Conservation (phyloP, 2,113 vertebrate species). For the Epinephelus lanceolatus region DNA sequence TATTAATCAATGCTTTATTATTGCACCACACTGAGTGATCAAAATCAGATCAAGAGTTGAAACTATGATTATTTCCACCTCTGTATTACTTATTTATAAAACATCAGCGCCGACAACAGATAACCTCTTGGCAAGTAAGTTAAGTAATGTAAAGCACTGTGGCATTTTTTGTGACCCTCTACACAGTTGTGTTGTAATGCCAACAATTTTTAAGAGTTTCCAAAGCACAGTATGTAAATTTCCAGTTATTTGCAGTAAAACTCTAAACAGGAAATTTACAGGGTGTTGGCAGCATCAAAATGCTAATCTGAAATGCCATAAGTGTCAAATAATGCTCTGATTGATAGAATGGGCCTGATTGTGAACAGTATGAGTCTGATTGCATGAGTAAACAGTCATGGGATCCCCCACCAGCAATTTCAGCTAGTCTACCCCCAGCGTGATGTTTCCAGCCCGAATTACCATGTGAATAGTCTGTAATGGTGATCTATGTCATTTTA, state of each 20-base stretch:
- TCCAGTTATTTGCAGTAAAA: constrained; percentile 2
- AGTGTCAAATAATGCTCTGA: constrained; percentile 57
- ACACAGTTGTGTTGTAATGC: not conserved
- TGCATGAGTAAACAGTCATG: constrained; percentile 65
- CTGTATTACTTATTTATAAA: not conserved
- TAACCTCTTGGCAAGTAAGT: not conserved
- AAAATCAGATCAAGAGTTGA: not conserved
- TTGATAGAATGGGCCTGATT: constrained; percentile 75
- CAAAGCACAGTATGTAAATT: not conserved
- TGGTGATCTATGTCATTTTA: constrained; percentile 55
- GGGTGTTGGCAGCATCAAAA: constrained; percentile 36
- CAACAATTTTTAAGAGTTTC: not conserved
- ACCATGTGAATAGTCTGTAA: constrained; percentile 59
- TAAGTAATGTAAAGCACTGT: no score
- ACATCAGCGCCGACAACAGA: no score
- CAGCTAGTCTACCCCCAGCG: constrained; percentile 16
- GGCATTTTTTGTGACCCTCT: not conserved
- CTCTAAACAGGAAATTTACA: not conserved
- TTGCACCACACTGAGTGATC: not conserved
- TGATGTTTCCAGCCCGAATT: constrained; percentile 35
- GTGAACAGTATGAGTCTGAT: constrained; percentile 76
- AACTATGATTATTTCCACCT: no score
- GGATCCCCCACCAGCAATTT: constrained; percentile 62
- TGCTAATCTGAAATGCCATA: constrained; percentile 49
- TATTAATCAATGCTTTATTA: not conserved